Evolutionary conservation across 1,140 invertebrate species (phyloP), one percentile per base, ranked within the genome.

Genomic region (Papilio polyxenes): DNA sequence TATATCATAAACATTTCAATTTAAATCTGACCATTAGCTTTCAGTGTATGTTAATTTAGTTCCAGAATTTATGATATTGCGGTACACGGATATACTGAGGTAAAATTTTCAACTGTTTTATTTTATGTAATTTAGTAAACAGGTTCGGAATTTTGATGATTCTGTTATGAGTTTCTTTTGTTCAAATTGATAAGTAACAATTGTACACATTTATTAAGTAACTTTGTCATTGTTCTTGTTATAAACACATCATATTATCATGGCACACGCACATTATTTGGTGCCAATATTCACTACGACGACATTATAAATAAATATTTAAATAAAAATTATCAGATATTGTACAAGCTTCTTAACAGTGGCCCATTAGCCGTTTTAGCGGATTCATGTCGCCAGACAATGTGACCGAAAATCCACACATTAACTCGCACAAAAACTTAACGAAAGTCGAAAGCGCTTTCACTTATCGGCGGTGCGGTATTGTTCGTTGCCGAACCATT

Each of bases 381-480:
- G 84, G 90, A 90, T 89, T 90, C 88, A 91, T 91, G 90, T 92
- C 89, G 88, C 89, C 89, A 92, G 91, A 93, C 91, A 92, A 92
- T 92, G 92, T 92, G 91, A 89, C 83, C 86, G 82, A 84, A 81
- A 89, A 85, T 81, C 88, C 89, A 92, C 92, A 91, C 92, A 92
- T 87, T 92, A 85, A 87, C 87, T 90, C 86, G 89, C 85, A 93
- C 91, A 94, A 94, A 94, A 93, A 93, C 90, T 88, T 88, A 92
- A 93, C 89, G 93, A 94, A 92, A 94, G 93, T 91, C 86, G 75
- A 75, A 49, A 75, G 88, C 88, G 91, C 93, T 94, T 94, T 94
- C 93, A 93, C 93, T 94, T 89, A 91, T 89, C 88, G 88, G 81
- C 90, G 85, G 86, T 87, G 90, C 91, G 89, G 92, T 92, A 89